Conservation (phyloP, 2,888 invertebrate genomes). For the Enchytraeus crypticus region DNA sequence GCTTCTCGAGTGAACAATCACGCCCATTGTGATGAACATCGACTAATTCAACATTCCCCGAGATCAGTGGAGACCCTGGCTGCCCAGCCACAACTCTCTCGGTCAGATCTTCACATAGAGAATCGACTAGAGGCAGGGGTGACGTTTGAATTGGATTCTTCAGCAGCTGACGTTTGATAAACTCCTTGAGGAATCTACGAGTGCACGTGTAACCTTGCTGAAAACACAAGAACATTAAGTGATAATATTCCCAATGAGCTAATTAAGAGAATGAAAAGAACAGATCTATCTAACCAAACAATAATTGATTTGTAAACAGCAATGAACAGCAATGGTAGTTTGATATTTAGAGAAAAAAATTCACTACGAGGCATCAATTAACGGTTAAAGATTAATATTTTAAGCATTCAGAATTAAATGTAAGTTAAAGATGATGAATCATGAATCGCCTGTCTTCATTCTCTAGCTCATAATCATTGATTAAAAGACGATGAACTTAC, state of each 20-base stretch:
- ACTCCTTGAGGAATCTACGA: conserved; percentile 16
- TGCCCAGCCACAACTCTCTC: no score
- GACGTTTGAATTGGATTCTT: no score
- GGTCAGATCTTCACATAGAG: no score
- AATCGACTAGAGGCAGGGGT: no score
- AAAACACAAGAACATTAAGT: background rate
- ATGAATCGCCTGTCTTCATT: background rate
- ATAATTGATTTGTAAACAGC: no score
- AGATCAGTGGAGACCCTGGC: no score
- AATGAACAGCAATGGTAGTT: background rate
- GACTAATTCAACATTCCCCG: no score
- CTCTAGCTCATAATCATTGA: no score
- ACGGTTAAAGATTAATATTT: background rate
- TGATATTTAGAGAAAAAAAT: background rate
- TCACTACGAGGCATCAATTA: background rate
- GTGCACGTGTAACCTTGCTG: conserved; percentile 36
- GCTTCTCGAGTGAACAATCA: no score
- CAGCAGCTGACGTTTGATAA: no score
- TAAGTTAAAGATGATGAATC: background rate
- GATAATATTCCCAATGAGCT: background rate
- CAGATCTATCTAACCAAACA: background rate
- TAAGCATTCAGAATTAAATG: background rate
- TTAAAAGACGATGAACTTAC: conserved; percentile 31
- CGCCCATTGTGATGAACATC: no score
- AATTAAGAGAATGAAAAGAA: background rate